Percentiles rank a stretch among this genome's conserved stretches.
Conservation (phyloP, 2,888 invertebrate species). For the Odontothrips loti region DNA sequence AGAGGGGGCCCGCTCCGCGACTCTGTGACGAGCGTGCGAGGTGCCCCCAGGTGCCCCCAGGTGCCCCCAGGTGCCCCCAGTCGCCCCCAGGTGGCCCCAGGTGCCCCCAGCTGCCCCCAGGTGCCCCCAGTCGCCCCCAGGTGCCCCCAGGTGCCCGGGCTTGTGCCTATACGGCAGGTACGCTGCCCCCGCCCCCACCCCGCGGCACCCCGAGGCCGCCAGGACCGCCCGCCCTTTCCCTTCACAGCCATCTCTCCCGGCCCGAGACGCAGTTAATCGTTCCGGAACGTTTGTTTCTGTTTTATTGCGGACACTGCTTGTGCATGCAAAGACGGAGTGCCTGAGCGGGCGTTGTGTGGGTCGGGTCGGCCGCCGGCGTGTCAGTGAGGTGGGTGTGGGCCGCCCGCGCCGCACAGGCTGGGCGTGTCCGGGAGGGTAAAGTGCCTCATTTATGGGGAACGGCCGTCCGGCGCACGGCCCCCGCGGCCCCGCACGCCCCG, state of each 20-base stretch:
- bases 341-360: background rate
- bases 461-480: background rate
- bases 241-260: background rate
- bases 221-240: background rate
- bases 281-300: slow-evolving; percentile 16
- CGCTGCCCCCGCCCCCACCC: too few relatives aligned
- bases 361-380: background rate
- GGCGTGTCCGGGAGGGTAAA: background rate
- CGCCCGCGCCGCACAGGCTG: background rate
- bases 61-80: too few relatives aligned
- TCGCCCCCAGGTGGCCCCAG: too few relatives aligned
- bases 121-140: too few relatives aligned
- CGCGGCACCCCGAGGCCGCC: too few relatives aligned
- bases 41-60: too few relatives aligned
- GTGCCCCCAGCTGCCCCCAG: too few relatives aligned
- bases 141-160: too few relatives aligned
- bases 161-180: too few relatives aligned
- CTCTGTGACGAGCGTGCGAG: too few relatives aligned
- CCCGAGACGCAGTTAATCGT: slow-evolving; percentile 12
- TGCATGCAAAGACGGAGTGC: slow-evolving; percentile 12
- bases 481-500: background rate
- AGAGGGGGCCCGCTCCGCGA: too few relatives aligned
- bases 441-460: background rate
- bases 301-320: slow-evolving; percentile 15
- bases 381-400: background rate